Evolutionary conservation across 2,113 vertebrate genomes (phyloP).

Genomic region (Ranitomeya variabilis): DNA sequence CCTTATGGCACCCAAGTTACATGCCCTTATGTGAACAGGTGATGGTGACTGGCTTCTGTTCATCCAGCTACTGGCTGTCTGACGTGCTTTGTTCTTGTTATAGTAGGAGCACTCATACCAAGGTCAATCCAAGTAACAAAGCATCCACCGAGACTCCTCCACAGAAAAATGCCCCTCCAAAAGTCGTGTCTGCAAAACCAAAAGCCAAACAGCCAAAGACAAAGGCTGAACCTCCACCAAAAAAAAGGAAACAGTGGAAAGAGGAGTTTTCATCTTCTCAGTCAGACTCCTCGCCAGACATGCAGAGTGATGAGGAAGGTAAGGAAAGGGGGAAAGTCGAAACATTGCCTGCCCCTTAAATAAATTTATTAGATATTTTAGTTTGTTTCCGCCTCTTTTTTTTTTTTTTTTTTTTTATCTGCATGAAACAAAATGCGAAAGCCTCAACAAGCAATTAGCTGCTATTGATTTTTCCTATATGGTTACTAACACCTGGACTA

Average conservation of each 20-base stretch:
- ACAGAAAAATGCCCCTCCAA: constrained; percentile 77
- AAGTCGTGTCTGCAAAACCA: constrained; percentile 77
- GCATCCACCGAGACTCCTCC: constrained; percentile 68
- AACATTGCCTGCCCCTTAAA: neutral
- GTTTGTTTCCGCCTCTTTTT: too few relatives aligned
- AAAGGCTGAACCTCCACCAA: constrained; percentile 93
- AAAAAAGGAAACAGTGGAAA: constrained; percentile 98
- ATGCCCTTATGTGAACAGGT: neutral
- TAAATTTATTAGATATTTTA: neutral
- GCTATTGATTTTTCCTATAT: too few relatives aligned
- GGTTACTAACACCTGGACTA: too few relatives aligned
- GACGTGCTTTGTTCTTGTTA: neutral
- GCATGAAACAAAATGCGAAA: too few relatives aligned
- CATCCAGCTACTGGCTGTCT: neutral
- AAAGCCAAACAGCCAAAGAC: constrained; percentile 87
- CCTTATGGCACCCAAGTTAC: too few relatives aligned
- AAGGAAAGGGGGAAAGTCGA: constrained; percentile 54
- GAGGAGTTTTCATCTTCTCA: constrained; percentile 86
- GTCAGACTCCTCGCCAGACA: constrained; percentile 85
- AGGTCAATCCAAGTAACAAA: constrained; percentile 71
- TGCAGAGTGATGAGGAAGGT: constrained; percentile 85
- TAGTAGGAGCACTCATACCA: constrained; percentile 69
- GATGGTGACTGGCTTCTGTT: too few relatives aligned
- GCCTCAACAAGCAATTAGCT: too few relatives aligned
- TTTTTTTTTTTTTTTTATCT: too few relatives aligned